These are phyloP conservation scores for Pelecanus crispus DNA, from an alignment of 2,113 vertebrate species.

Conservation along the genomic window DNA sequence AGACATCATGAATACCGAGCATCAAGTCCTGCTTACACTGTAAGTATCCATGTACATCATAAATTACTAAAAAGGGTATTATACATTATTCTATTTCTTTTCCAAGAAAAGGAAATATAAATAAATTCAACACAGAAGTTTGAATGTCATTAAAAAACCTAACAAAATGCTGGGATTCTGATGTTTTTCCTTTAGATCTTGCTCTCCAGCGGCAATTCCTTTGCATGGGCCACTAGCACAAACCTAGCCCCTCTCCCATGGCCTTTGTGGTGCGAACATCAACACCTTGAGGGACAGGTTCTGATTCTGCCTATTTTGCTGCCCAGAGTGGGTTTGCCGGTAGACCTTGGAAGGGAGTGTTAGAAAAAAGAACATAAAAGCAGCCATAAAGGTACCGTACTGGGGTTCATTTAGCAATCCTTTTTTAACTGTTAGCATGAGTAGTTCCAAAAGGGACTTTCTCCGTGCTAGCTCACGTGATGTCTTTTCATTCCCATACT, in stretches of 20 bases:
- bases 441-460: neutral
- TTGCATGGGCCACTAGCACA: rapidly evolving
- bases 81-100: neutral
- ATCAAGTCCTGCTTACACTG: neutral
- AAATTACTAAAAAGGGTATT: neutral
- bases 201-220: neutral
- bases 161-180: neutral
- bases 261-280: neutral
- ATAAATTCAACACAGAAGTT: neutral
- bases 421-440: neutral
- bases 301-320: neutral
- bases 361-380: neutral
- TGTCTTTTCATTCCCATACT: neutral
- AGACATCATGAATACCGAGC: neutral
- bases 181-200: neutral
- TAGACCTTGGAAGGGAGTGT: neutral
- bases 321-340: neutral
- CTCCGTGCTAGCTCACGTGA: neutral
- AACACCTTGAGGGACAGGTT: neutral
- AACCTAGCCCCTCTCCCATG: neutral
- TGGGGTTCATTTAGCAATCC: neutral
- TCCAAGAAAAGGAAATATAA: neutral
- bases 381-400: rapidly evolving
- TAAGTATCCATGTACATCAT: neutral
- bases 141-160: neutral